Percentiles rank a stretch among this genome's conserved stretches.
These are phyloP conservation scores for Echinops telfairi DNA, from an alignment of 2,113 vertebrate genomes.

Conservation along the genomic window DNA sequence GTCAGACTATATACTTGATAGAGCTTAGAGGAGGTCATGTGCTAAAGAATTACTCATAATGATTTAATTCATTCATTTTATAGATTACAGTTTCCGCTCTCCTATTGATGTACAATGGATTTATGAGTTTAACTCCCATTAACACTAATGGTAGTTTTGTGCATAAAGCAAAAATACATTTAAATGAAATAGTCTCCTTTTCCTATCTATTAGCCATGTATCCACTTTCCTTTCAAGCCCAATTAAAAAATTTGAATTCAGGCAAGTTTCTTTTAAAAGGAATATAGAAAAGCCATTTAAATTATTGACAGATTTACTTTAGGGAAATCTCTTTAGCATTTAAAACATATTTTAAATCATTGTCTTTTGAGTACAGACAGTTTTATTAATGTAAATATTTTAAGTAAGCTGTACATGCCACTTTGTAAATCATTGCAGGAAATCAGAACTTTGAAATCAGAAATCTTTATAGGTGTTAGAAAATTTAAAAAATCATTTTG, in stretches of 20 bases:
- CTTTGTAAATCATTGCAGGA: not conserved
- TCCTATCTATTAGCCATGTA: not conserved
- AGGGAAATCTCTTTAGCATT: not conserved
- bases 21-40: slow-evolving; percentile 42
- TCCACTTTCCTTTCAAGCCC: not conserved
- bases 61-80: slow-evolving; percentile 68
- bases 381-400: slow-evolving; percentile 12
- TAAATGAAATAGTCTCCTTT: slow-evolving; percentile 57
- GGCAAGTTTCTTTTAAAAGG: not conserved
- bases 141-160: slow-evolving; percentile 55
- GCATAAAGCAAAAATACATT: slow-evolving; percentile 62
- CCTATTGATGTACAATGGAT: slow-evolving; percentile 57
- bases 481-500: not conserved
- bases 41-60: slow-evolving; percentile 69
- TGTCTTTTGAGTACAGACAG: not conserved
- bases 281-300: not conserved
- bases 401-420: not conserved
- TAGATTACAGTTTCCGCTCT: slow-evolving; percentile 57
- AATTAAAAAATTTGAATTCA: slow-evolving; percentile 30
- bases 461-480: not conserved
- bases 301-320: not conserved
- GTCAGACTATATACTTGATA: slow-evolving; percentile 63
- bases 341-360: slow-evolving; percentile 5
- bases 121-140: slow-evolving; percentile 70
- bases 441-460: not conserved